Base-by-base conservation (phyloP, 2,797 vertebrate species). In the Carapus acus region DNA sequence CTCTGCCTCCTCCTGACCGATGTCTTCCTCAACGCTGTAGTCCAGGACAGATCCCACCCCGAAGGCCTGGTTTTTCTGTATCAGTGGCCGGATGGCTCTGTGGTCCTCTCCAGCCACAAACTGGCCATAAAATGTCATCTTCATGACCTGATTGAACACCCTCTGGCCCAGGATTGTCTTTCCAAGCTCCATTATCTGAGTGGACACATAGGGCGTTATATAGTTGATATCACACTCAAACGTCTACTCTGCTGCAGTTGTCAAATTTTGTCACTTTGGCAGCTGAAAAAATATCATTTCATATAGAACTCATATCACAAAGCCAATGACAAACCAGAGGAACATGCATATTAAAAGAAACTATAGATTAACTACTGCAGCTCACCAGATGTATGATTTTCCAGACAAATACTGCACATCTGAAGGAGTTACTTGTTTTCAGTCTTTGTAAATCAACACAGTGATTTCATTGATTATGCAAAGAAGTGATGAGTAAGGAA, bases 61-160 rank as follows among this genome's bases (percentile, higher is more conserved):
- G 0, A 89, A 93, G 0, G 90, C 77, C 55, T 44, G 84, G 71
- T 97, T 92, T 78, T 82, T 90, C 65, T 54, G 86, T 52, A 97
- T 84, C 57, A 96, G 75, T 0, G 93, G 91, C 48, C 76, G 85
- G 72, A 96, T 96, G 68, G 89, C 78, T 34, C 87, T 67, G 62
- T 92, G 90, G 82, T 97, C 88, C 74, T 97, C 92, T 0, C 93
- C 92, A 0, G 92, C 95, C 55, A 94, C 93, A 82, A 97, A 96
- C 71, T 97, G 94, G 11, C 93, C 93, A 0, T 95, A 97, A 84
- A 97, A 93, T 0, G 92, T 93, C 87, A 92, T 85, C 86, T 94
- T 97, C 94, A 97, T 94, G 14, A 95, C 51, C 51, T 70, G 78
- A 51, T 92, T 70, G 16, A 97, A 97, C 18, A 81, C 69, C 52